phyloP scores from a whole-genome alignment of 2,888 invertebrate genomes.

The Agrochola lychnidis region DNA sequence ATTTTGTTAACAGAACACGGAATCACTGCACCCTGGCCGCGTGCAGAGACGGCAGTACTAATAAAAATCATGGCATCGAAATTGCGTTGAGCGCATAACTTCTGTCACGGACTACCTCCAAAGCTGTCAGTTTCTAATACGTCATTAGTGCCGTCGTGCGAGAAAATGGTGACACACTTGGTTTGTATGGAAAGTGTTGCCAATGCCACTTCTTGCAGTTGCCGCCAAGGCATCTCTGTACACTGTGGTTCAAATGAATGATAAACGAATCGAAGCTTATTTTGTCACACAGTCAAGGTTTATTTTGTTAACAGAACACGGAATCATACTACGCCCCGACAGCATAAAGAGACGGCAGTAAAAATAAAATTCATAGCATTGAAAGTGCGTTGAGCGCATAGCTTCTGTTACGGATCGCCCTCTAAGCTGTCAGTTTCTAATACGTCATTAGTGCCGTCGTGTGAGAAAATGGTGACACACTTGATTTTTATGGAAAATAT shows the following conservation, averaged over 20 bases:
- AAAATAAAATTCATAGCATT: too few species aligned
- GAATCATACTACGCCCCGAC: too few species aligned
- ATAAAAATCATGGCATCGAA: not conserved
- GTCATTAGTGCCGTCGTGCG: not conserved
- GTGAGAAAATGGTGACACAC: not conserved
- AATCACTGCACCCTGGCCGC: too few species aligned
- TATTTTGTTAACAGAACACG: not conserved
- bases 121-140: too few species aligned
- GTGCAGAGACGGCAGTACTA: too few species aligned
- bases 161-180: not conserved
- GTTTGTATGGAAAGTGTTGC: not conserved
- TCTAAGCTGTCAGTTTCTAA: too few species aligned
- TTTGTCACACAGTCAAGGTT: constrained; percentile 6
- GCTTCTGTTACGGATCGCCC: not conserved
- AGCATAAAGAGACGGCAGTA: too few species aligned
- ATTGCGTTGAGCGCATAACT: not conserved
- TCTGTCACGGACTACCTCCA: too few species aligned
- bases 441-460: not conserved
- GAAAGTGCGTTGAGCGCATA: not conserved
- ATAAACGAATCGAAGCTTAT: not conserved
- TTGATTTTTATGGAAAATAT: not conserved
- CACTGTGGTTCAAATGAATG: constrained; percentile 23
- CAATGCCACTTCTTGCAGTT: not conserved
- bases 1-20: not conserved
- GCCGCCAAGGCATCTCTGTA: too few species aligned